These are phyloP conservation scores for Opisthocomus hoazin DNA, from an alignment of 2,113 vertebrate genomes.

Conservation along the genomic window DNA sequence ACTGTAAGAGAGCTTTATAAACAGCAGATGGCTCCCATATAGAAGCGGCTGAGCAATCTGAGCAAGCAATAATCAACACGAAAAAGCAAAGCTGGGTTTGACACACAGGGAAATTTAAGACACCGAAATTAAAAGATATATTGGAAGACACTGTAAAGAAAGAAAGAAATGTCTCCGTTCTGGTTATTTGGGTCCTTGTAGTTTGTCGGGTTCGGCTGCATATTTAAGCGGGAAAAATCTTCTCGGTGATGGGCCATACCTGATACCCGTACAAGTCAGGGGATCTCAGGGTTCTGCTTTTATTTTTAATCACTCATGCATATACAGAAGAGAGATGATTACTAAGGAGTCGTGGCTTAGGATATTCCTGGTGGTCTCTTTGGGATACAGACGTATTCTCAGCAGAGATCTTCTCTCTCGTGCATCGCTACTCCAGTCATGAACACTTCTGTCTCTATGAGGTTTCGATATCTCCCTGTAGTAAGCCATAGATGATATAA, in stretches of 20 bases:
- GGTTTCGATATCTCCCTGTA: background rate
- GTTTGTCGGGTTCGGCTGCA: background rate
- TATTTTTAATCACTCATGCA: background rate
- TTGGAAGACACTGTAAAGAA: background rate
- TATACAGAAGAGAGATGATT: background rate
- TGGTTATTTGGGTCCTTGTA: background rate
- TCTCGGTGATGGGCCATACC: fast-evolving
- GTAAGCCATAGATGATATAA: background rate
- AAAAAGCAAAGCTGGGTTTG: conserved; percentile 22
- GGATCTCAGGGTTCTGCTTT: background rate
- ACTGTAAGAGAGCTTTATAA: conserved; percentile 65
- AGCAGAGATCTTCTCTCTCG: fast-evolving
- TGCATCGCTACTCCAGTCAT: fast-evolving
- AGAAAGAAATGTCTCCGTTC: background rate
- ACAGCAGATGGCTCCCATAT: conserved; percentile 72
- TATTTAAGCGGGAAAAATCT: background rate
- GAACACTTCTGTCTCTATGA: background rate
- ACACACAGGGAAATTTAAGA: conserved; percentile 20
- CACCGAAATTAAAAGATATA: conserved; percentile 25
- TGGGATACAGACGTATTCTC: fast-evolving
- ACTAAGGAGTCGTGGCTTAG: background rate
- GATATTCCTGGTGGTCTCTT: background rate
- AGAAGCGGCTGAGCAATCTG: conserved; percentile 64
- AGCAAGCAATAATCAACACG: conserved; percentile 60
- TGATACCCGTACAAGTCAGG: fast-evolving